phyloP scores from a whole-genome alignment of 2,888 invertebrate species.

The Lissocephala sabroskyi region DNA sequence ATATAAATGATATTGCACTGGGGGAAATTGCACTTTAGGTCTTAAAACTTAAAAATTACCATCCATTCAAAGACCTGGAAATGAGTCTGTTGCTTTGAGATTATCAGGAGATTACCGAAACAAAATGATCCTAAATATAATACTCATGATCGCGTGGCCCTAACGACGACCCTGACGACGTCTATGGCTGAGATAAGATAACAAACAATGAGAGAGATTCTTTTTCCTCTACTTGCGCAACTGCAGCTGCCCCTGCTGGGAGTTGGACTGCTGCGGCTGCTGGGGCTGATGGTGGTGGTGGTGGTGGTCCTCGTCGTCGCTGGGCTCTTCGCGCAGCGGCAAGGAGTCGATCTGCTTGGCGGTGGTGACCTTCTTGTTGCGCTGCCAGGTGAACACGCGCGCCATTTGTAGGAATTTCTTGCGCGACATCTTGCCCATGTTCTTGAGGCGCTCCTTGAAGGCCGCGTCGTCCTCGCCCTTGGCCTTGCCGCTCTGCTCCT shows the following conservation, averaged over 20 bases:
- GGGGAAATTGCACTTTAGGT: constrained; percentile 51
- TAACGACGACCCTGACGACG: constrained; percentile 27
- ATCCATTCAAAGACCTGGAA: constrained; percentile 12
- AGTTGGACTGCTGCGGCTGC: constrained; percentile 29
- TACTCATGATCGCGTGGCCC: not conserved
- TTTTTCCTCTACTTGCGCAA: constrained; percentile 48
- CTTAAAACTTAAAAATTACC: constrained; percentile 33
- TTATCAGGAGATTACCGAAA: constrained; percentile 32
- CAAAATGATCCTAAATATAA: constrained; percentile 15
- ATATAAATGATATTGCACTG: constrained; percentile 37
- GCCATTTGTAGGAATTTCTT: constrained; percentile 87
- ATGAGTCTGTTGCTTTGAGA: constrained; percentile 25
- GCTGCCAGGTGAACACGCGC: constrained; percentile 81
- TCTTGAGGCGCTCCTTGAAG: constrained; percentile 84
- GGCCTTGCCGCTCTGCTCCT: constrained; percentile 77
- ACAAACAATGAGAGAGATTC: constrained; percentile 37
- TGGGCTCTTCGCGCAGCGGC: constrained; percentile 77
- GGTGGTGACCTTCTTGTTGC: constrained; percentile 73
- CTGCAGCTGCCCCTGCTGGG: constrained; percentile 44
- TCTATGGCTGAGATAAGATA: constrained; percentile 55
- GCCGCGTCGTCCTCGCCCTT: constrained; percentile 78
- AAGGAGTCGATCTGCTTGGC: constrained; percentile 75
- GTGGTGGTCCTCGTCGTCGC: constrained; percentile 76
- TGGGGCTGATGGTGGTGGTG: constrained; percentile 72
- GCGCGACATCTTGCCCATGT: constrained; percentile 88